Percentiles rank a stretch among this genome's conserved stretches.
phyloP scores from a whole-genome alignment of 2,113 vertebrate species.

The Pholis gunnellus region DNA sequence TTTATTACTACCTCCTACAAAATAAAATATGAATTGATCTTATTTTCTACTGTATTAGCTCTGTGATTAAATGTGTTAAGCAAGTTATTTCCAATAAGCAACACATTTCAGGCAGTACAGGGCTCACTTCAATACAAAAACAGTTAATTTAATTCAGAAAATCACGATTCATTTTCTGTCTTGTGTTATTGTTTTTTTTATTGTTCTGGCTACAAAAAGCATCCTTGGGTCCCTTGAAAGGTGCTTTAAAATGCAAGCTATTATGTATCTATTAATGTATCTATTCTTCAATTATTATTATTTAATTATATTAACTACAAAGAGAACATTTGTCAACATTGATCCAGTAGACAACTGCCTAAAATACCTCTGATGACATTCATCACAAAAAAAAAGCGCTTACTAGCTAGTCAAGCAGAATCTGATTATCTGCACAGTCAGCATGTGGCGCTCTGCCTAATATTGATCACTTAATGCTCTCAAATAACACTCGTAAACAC shows the following conservation, averaged over 20 bases:
- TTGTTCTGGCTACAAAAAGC: background rate
- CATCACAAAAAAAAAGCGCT: background rate
- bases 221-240: background rate
- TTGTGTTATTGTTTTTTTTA: background rate
- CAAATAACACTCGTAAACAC: background rate
- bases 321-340: background rate
- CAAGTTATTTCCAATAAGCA: background rate
- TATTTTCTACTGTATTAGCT: background rate
- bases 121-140: background rate
- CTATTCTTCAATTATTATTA: background rate
- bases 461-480: constrained; percentile 50
- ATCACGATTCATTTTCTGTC: background rate
- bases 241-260: background rate
- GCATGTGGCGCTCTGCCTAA: background rate
- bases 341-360: background rate
- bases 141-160: background rate
- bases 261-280: background rate
- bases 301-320: background rate
- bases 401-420: constrained; percentile 19
- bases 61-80: background rate
- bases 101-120: background rate
- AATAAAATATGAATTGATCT: background rate
- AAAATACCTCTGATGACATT: constrained; percentile 9
- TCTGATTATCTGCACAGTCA: constrained; percentile 24
- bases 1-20: background rate